Percentiles rank a stretch among this genome's conserved stretches.
phyloP scores from a whole-genome alignment of 2,113 vertebrate species.

The Embiotoca jacksoni region DNA sequence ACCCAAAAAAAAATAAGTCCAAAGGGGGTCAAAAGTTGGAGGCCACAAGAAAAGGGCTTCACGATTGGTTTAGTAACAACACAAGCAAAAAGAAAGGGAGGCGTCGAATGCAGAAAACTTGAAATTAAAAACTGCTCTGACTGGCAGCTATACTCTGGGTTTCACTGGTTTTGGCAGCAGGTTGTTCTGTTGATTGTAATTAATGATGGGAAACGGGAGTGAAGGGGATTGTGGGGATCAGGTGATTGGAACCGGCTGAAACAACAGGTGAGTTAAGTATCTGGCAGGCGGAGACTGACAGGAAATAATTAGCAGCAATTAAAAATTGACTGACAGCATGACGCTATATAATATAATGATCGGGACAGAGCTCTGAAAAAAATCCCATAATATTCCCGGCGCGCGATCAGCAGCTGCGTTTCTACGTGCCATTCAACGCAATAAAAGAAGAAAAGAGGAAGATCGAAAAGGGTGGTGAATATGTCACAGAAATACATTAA shows the following conservation, averaged over 20 bases:
- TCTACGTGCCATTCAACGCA: background rate
- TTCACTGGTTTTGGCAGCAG: background rate
- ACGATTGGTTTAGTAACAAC: too few relatives aligned
- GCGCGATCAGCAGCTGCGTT: background rate
- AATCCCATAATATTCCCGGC: conserved; percentile 5
- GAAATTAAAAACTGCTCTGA: too few relatives aligned
- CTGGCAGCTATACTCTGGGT: too few relatives aligned
- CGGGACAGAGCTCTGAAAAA: background rate
- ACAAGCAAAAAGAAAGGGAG: too few relatives aligned
- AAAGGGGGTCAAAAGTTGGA: too few relatives aligned
- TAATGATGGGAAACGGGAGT: background rate
- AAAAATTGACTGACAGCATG: background rate
- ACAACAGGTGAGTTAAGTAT: background rate
- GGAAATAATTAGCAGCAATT: too few relatives aligned
- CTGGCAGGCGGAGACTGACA: background rate
- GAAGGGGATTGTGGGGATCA: background rate
- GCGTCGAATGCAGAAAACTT: too few relatives aligned
- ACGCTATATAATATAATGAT: background rate
- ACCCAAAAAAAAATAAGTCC: too few relatives aligned
- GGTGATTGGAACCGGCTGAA: background rate
- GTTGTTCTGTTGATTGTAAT: background rate
- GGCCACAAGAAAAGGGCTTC: too few relatives aligned
- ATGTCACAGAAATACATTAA: too few relatives aligned
- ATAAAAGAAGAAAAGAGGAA: background rate
- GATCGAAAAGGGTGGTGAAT: background rate